phyloP scores from a whole-genome alignment of 2,113 vertebrate genomes.

The Lynx canadensis region DNA sequence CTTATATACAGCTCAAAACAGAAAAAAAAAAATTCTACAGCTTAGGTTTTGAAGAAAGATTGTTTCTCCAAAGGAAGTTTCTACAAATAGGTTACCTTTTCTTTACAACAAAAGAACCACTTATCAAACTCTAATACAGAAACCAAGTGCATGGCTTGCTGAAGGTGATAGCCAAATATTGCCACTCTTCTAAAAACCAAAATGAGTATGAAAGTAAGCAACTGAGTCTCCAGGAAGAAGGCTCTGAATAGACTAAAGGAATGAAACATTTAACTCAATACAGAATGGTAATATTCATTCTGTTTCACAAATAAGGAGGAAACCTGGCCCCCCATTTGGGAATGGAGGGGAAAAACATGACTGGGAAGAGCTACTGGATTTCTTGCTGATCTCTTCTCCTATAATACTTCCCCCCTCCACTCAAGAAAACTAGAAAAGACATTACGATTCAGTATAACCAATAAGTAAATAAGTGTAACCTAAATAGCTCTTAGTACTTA shows the following conservation, averaged over 20 bases:
- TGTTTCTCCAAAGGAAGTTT: not conserved
- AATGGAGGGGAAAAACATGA: not conserved
- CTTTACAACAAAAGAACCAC: not conserved
- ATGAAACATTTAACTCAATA: not conserved
- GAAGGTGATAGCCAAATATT: not conserved
- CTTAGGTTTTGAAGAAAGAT: constrained; percentile 21
- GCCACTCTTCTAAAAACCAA: not conserved
- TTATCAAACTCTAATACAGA: not conserved
- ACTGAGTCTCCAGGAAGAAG: not conserved
- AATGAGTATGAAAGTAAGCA: not conserved
- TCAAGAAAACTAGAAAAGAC: not conserved
- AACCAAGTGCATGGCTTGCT: not conserved
- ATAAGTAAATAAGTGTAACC: not conserved
- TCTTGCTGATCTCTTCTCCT: not conserved
- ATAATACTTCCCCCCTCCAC: not conserved
- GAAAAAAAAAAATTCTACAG: not conserved
- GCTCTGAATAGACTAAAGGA: not conserved
- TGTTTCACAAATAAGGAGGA: not conserved
- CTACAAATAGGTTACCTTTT: not conserved
- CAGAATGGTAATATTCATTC: not conserved
- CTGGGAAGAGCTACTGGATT: not conserved
- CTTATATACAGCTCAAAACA: not conserved
- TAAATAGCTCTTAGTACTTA: not conserved
- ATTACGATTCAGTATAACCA: not conserved
- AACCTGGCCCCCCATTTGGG: not conserved